Conservation (phyloP, 2,888 invertebrate species). For the Nomada fabriciana region DNA sequence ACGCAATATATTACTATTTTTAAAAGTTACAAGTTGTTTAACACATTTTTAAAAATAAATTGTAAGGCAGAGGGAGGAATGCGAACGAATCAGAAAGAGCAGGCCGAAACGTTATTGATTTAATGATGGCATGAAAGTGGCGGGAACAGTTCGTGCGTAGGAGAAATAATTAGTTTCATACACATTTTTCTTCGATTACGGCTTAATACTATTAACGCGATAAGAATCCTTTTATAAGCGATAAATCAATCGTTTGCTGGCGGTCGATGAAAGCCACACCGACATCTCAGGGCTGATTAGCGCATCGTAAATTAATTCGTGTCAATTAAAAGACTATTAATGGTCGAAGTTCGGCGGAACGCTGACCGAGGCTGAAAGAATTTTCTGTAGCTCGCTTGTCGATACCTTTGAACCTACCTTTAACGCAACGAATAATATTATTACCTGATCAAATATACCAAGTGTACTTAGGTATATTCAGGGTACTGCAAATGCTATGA, state of each 20-base stretch:
- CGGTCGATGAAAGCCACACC: slow-evolving; percentile 44
- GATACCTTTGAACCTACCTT: too few relatives aligned
- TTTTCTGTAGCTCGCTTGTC: neutral
- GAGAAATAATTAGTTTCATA: slow-evolving; percentile 41
- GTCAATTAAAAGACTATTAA: slow-evolving; percentile 64
- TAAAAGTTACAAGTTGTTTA: too few relatives aligned
- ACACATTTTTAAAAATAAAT: neutral
- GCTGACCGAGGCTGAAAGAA: slow-evolving; percentile 38
- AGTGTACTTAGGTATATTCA: neutral
- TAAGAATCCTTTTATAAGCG: slow-evolving; percentile 59
- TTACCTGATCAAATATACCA: slow-evolving; percentile 66
- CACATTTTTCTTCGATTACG: slow-evolving; percentile 34
- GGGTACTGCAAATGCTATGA: neutral
- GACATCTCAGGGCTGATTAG: slow-evolving; percentile 57
- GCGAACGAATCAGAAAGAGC: neutral
- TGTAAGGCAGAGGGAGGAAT: neutral
- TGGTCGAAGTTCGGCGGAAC: slow-evolving; percentile 62
- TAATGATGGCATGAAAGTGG: neutral
- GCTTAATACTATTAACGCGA: slow-evolving; percentile 41
- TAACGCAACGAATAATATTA: slow-evolving; percentile 14
- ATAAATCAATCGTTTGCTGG: slow-evolving; percentile 65
- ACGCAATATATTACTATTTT: too few relatives aligned
- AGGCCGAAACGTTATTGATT: slow-evolving; percentile 7
- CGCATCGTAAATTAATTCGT: slow-evolving; percentile 68
- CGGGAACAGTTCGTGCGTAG: slow-evolving; percentile 11